These are phyloP conservation scores for Lucilia sericata DNA, from an alignment of 1,140 invertebrate genomes.

Conservation along the genomic window DNA sequence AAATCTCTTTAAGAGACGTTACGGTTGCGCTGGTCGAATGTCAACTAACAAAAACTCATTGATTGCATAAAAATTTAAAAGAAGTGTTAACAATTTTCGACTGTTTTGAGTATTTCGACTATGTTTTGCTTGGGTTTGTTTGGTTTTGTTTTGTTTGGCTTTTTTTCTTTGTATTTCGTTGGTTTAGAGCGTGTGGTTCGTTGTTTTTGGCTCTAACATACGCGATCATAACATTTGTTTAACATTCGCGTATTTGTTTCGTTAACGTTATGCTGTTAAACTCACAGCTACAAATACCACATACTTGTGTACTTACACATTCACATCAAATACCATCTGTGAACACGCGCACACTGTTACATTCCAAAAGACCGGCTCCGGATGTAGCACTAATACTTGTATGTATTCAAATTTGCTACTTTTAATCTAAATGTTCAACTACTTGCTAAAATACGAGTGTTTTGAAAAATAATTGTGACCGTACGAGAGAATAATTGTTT, in stretches of 20 bases:
- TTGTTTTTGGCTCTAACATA: slow-evolving; percentile 30
- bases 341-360: neutral
- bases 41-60: slow-evolving; percentile 64
- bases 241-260: neutral
- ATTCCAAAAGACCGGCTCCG: slow-evolving; percentile 18
- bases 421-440: no score
- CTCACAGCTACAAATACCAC: neutral
- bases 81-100: slow-evolving; percentile 54
- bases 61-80: slow-evolving; percentile 68
- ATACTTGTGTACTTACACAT: neutral
- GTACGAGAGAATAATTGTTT: neutral
- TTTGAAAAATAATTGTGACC: no score
- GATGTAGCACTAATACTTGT: neutral
- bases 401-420: no score
- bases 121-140: slow-evolving; percentile 8
- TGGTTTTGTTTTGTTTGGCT: no score
- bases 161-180: slow-evolving; percentile 26
- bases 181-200: neutral
- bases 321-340: neutral
- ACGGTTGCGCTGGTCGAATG: slow-evolving; percentile 47
- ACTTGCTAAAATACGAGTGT: no score
- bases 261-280: neutral
- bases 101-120: neutral
- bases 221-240: neutral
- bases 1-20: slow-evolving; percentile 34